Percentiles rank a stretch among this genome's conserved stretches.
phyloP scores from a whole-genome alignment of 1,140 invertebrate genomes.

The Uloborus diversus region DNA sequence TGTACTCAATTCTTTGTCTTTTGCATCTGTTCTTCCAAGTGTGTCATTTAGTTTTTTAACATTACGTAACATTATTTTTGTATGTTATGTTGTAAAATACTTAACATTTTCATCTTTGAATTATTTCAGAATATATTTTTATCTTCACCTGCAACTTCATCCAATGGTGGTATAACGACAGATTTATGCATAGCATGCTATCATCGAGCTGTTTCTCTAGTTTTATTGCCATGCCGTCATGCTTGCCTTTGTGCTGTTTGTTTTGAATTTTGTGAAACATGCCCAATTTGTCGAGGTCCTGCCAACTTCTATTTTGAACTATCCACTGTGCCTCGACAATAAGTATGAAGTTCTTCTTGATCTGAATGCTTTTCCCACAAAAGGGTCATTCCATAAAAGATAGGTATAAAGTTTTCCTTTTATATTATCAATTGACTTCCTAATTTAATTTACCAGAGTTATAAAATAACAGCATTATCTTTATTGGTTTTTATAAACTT shows the following conservation, averaged over 20 bases:
- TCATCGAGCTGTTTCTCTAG: background rate
- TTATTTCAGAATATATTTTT: conserved; percentile 13
- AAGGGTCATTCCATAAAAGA: background rate
- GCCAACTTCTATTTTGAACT: conserved; percentile 15
- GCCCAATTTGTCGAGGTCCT: conserved; percentile 19
- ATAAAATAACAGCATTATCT: too few relatives aligned
- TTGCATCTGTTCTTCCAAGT: too few relatives aligned
- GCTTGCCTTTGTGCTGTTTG: conserved; percentile 10
- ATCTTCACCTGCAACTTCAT: conserved; percentile 1
- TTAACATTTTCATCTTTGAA: too few relatives aligned
- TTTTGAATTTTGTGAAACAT: conserved; percentile 12
- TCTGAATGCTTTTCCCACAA: background rate
- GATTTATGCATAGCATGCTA: conserved; percentile 15
- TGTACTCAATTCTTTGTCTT: too few relatives aligned
- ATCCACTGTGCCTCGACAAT: background rate
- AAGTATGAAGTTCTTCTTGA: background rate
- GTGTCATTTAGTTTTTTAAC: too few relatives aligned
- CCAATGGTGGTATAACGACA: background rate
- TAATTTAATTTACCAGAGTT: too few relatives aligned
- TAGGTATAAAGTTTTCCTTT: background rate
- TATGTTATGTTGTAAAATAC: too few relatives aligned
- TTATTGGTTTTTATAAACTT: too few relatives aligned
- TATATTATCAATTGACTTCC: too few relatives aligned
- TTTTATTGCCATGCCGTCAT: conserved; percentile 30
- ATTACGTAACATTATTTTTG: too few relatives aligned